Evolutionary conservation across 2,888 invertebrate species (phyloP).

Genomic region (Rotaria macrura): DNA sequence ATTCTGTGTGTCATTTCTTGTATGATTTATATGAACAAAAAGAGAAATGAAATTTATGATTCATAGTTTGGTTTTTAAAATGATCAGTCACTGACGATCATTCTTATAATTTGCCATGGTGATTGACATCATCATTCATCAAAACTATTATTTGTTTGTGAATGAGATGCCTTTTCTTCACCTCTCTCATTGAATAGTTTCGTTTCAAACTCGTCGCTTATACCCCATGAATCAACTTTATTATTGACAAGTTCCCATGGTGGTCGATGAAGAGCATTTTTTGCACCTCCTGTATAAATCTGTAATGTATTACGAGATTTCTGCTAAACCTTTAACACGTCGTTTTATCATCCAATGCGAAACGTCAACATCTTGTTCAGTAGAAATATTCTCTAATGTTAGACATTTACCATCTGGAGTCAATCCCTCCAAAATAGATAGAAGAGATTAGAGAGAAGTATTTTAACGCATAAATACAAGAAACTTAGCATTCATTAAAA

Average conservation of each 20-base stretch:
- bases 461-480: too few relatives aligned
- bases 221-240: background rate
- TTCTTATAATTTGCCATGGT: background rate
- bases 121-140: background rate
- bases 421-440: conserved; percentile 36
- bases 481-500: too few relatives aligned
- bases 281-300: background rate
- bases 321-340: background rate
- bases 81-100: too few relatives aligned
- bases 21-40: too few relatives aligned
- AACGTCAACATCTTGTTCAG: conserved; percentile 37
- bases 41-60: too few relatives aligned
- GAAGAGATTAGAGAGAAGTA: too few relatives aligned
- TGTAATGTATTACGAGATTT: background rate
- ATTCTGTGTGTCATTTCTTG: too few relatives aligned
- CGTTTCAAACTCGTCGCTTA: background rate
- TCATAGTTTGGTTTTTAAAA: too few relatives aligned
- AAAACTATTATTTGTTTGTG: background rate
- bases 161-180: background rate
- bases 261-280: background rate
- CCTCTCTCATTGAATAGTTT: background rate
- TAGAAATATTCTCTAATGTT: conserved; percentile 42
- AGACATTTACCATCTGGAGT: conserved; percentile 42
- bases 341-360: background rate
- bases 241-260: background rate